A percentile compares a stretch with the other conserved stretches of the same genome.
Conservation (phyloP, 2,888 invertebrate genomes). For the Nebria brevicollis region DNA sequence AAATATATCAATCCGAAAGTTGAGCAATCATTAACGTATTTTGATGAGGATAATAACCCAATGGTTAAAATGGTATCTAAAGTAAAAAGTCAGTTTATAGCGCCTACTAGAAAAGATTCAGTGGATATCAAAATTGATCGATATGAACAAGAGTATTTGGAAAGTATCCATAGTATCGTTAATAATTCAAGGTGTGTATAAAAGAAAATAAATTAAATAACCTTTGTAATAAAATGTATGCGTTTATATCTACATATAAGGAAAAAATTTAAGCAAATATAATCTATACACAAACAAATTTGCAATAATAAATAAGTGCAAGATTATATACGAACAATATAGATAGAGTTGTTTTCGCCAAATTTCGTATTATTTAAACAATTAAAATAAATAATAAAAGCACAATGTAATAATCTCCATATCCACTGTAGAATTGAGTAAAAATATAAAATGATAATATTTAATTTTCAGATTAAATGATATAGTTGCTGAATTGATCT, state of each 20-base stretch:
- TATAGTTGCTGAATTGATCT: constrained; percentile 23
- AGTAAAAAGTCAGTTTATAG: neutral
- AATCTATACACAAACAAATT: too few relatives aligned
- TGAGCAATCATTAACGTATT: constrained; percentile 5
- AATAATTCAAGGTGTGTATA: constrained; percentile 52
- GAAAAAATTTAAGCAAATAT: too few relatives aligned
- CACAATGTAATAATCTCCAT: neutral
- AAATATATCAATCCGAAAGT: constrained; percentile 11
- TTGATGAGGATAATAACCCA: constrained; percentile 16
- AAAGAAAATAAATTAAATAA: too few relatives aligned
- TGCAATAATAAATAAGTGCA: too few relatives aligned
- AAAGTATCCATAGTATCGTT: constrained; percentile 27
- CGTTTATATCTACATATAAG: too few relatives aligned
- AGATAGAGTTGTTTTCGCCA: too few relatives aligned
- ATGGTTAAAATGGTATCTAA: neutral
- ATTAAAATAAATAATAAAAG: neutral
- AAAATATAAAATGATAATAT: constrained; percentile 1
- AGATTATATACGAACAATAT: too few relatives aligned
- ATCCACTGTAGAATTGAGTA: neutral
- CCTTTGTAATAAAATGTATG: neutral
- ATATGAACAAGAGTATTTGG: constrained; percentile 23
- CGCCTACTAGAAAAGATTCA: neutral
- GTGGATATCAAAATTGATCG: constrained; percentile 23
- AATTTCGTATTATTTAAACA: too few relatives aligned
- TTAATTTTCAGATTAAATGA: constrained; percentile 27